Conservation (phyloP, 2,888 invertebrate genomes). For the Melikaiella ostensackeni region DNA sequence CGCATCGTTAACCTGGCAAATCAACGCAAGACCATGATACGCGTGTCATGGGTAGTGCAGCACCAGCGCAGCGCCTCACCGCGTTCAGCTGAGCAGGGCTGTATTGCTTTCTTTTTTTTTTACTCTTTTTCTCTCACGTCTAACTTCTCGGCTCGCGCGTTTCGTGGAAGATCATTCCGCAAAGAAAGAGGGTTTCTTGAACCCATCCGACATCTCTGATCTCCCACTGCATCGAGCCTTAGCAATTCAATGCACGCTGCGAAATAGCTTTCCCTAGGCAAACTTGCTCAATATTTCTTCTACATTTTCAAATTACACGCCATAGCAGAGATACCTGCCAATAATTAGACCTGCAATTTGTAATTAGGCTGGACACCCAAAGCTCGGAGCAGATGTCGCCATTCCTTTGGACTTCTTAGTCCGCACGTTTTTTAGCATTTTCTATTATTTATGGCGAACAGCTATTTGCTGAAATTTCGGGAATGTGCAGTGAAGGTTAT, state of each 20-base stretch:
- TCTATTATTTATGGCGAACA: no score
- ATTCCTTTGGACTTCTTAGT: no score
- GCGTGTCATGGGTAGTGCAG: not conserved
- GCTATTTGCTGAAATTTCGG: no score
- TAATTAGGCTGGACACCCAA: no score
- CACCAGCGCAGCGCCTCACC: not conserved
- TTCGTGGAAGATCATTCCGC: conserved; percentile 30
- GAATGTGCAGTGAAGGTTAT: no score
- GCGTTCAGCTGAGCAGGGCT: not conserved
- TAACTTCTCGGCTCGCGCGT: not conserved
- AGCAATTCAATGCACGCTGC: conserved; percentile 3
- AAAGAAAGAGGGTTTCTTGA: conserved; percentile 33
- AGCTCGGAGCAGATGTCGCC: no score
- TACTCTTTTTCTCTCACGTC: conserved; percentile 7
- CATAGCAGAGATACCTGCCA: not conserved
- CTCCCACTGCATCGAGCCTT: conserved; percentile 20
- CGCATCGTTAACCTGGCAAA: conserved; percentile 58
- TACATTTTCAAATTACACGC: not conserved
- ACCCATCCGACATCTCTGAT: conserved; percentile 26
- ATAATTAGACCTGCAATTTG: not conserved
- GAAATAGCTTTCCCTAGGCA: conserved; percentile 4
- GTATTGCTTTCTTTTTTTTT: conserved; percentile 17
- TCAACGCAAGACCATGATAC: conserved; percentile 23
- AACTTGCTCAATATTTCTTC: conserved; percentile 5
- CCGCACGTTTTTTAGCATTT: no score